Evolutionary conservation across 1,140 invertebrate species (phyloP), one percentile per base, ranked within the genome.

Genomic region (Ericerus pela): DNA sequence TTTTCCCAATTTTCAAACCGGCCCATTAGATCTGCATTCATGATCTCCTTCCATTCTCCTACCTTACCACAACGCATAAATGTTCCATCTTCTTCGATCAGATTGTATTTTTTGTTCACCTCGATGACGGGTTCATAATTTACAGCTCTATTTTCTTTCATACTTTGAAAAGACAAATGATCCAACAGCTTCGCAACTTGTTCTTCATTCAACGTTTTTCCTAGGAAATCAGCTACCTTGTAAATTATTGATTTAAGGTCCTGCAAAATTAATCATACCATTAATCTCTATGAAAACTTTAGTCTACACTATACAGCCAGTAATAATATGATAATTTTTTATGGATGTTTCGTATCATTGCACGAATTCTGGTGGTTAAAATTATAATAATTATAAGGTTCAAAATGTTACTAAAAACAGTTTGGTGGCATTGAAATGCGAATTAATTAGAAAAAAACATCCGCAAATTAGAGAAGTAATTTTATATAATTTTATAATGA

Each of bases 11-110:
- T 64, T 64, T 93, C 84, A 62, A 91, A 88, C 61, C 73, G 73
- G 24, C 72, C 62, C 2, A 78, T 75, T 58, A 85, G 65, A 62
- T 85, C 80, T 1, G 77, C 72, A 4, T 77, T 76, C 79, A 91
- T 87, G 58, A 85, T 76, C 68, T 87, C 86, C 59, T 78, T 80
- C 82, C 85, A 90, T 64, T 89, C 86, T 0, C 88, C 88, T 26
- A 88, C 78, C 68, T 82, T 76, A 0, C 87, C 87, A 63, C 85
- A 86, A 14, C 86, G 72, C 54, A 88, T 86, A 63, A 89, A 87
- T 62, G 76, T 78, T 0, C 72, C 64, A 30, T 79, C 69, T 0
- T 74, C 73, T 58, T 77, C 62, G 54, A 76, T 70, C 52, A 73
- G 53, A 20, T 72, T 70, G 47, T 64, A 67, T 43, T 69, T 71